Conservation (phyloP, 1,140 invertebrate genomes). For the Bilobella aurantiaca region DNA sequence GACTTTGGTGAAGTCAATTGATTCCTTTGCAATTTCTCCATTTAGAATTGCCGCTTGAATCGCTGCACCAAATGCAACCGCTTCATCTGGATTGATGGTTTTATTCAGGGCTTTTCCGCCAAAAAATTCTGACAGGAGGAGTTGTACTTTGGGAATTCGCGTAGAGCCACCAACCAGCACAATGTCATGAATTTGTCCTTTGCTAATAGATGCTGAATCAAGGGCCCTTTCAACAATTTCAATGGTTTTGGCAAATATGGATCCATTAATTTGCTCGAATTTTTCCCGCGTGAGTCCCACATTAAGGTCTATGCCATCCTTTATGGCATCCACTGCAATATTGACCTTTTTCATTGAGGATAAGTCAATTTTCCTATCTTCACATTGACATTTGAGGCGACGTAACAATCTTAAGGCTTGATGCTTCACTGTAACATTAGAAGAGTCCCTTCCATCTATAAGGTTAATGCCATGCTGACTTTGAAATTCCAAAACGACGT, state of each 20-base stretch:
- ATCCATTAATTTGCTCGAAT: background rate
- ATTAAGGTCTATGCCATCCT: background rate
- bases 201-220: conserved; percentile 96
- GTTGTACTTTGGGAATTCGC: conserved; percentile 53
- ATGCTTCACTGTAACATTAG: too few relatives aligned
- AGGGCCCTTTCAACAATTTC: conserved; percentile 96
- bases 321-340: conserved; percentile 3
- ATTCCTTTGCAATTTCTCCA: too few relatives aligned
- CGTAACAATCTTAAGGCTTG: too few relatives aligned
- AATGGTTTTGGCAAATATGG: conserved; percentile 58
- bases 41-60: conserved; percentile 50
- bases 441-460: too few relatives aligned
- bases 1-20: too few relatives aligned
- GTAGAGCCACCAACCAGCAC: background rate
- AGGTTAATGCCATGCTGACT: too few relatives aligned
- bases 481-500: too few relatives aligned
- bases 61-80: conserved; percentile 59
- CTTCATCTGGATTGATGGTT: conserved; percentile 81
- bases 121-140: conserved; percentile 96
- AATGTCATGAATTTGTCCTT: conserved; percentile 83
- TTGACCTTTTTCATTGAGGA: conserved; percentile 53
- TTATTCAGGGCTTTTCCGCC: conserved; percentile 54
- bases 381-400: conserved; percentile 89
- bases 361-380: conserved; percentile 92
- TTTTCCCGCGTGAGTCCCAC: conserved; percentile 39